Conservation (phyloP, 2,888 invertebrate species). For the Stegana nigrithorax region DNA sequence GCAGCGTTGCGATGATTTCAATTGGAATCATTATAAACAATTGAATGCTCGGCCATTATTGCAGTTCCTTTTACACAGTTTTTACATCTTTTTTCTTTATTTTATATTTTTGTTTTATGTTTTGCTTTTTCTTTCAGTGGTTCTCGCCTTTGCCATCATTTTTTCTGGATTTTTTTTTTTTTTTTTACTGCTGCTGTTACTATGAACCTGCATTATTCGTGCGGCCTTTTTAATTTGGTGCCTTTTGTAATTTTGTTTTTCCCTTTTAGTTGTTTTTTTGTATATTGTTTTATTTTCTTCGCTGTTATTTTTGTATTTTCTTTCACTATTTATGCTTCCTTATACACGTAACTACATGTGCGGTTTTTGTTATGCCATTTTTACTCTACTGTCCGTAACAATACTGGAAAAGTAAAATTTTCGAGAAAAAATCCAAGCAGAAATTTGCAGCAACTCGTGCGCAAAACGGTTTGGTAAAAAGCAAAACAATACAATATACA, state of each 20-base stretch:
- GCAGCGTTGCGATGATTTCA: slow-evolving; percentile 35
- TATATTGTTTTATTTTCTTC: neutral
- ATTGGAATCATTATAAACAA: slow-evolving; percentile 25
- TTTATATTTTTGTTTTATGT: neutral
- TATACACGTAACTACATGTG: too few relatives aligned
- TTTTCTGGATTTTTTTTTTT: neutral
- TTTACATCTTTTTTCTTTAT: neutral
- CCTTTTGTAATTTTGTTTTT: neutral
- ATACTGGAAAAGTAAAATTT: too few relatives aligned
- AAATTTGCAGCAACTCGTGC: slow-evolving; percentile 8
- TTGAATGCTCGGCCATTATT: slow-evolving; percentile 6
- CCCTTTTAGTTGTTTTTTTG: neutral
- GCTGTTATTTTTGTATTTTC: neutral
- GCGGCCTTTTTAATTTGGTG: slow-evolving; percentile 4
- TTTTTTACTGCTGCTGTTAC: neutral
- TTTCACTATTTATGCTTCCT: neutral
- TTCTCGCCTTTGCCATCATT: neutral
- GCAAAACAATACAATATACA: neutral
- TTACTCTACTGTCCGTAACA: too few relatives aligned
- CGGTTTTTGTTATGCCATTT: too few relatives aligned
- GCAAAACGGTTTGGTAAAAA: neutral
- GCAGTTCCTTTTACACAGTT: too few relatives aligned
- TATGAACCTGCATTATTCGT: neutral
- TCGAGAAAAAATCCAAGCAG: neutral
- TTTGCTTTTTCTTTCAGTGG: neutral